Evolutionary conservation across 2,113 vertebrate species (phyloP), one percentile per base, ranked within the genome.

Genomic region (Sapayoa aenigma): DNA sequence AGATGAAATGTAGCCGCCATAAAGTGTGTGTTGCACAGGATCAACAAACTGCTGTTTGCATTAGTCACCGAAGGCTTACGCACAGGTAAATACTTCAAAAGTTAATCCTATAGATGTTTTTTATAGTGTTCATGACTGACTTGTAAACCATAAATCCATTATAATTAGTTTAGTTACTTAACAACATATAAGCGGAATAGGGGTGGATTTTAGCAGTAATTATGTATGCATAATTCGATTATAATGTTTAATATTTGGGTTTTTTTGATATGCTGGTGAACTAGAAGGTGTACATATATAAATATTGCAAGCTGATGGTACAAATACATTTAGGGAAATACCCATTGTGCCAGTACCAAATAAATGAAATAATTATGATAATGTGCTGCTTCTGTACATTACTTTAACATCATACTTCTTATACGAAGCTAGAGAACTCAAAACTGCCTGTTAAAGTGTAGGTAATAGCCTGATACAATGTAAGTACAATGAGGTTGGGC

Each of bases 1-100:
- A 99, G 98, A 98, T 99, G 96, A 99, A 99, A 97, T 99, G 99
- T 92, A 98, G 98, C 95, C 99, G 98, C 42, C 99, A 99, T 97
- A 99, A 99, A 97, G 98, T 99, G 85, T 99, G 99, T 94, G 98
- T 99, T 94, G 97, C 98, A 14, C 98, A 99, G 94, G 98, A 99
- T 97, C 98, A 98, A 78, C 98, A 98, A 92, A 99, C 98, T 19
- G 98, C 99, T 79, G 94, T 98, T 95, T 99, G 99, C 97, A 91
- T 99, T 90, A 99, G 99, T 96, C 99, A 99, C 77, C 98, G 98
- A 96, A 98, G 98, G 95, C 98, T 99, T 84, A 98, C 98, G 9
- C 98, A 98, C 97, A 98, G 98, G 98, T 98, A 98, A 98, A 95
- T 95, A 92, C 14, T 65, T 87, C 59, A 49, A 65, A 80, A 80